Conservation (phyloP, 2,113 vertebrate genomes). For the Eurystomus gularis region DNA sequence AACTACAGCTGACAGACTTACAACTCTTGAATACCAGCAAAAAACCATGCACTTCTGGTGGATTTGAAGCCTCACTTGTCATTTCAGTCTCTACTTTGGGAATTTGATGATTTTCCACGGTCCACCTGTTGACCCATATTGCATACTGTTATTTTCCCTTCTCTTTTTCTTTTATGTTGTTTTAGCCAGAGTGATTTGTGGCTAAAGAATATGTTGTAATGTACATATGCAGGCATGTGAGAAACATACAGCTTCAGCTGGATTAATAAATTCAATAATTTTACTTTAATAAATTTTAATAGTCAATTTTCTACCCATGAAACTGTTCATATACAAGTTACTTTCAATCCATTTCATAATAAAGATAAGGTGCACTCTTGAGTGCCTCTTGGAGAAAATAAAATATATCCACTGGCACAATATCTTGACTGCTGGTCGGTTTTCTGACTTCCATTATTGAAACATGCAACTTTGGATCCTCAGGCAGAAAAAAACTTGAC, state of each 20-base stretch:
- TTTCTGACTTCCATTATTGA: background rate
- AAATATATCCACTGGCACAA: background rate
- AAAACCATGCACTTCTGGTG: background rate
- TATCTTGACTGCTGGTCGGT: background rate
- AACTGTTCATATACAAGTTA: background rate
- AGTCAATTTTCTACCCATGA: background rate
- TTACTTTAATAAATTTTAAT: background rate
- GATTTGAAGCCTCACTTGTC: background rate
- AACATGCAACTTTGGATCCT: background rate
- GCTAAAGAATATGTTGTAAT: background rate
- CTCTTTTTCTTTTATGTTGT: background rate
- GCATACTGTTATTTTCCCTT: background rate
- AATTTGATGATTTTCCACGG: background rate
- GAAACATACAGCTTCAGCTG: background rate
- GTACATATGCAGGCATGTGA: background rate
- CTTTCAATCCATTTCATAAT: fast-evolving
- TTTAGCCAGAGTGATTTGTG: background rate
- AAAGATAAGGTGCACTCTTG: background rate
- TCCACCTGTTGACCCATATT: background rate
- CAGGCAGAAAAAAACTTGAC: background rate
- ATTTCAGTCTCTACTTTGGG: background rate
- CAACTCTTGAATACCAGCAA: fast-evolving
- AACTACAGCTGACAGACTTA: background rate
- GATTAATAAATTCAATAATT: background rate
- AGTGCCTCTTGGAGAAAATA: background rate